Base-by-base conservation (phyloP, 2,797 vertebrate genomes). In the Cottoperca gobio region DNA sequence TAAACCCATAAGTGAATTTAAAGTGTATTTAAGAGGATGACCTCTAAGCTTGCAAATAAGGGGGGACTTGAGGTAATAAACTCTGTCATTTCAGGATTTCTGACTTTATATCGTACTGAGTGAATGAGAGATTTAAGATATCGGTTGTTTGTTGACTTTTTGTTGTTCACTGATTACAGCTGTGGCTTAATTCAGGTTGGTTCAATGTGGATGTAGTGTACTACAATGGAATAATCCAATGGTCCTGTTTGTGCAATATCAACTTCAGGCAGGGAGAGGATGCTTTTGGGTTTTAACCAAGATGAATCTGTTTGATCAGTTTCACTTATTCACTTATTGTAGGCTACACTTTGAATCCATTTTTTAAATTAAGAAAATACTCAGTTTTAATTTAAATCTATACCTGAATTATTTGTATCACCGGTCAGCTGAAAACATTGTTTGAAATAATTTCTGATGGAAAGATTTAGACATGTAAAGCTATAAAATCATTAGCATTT, bases 1-100 rank as follows among this genome's bases (percentile, higher is more conserved):
- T 78, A 72, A 71, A 67, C 48, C 58, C 55, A 43, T 24, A 21
- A 59, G 45, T 58, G 43, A 57, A 58, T 59, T 40, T 33, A 45
- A 66, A 45, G 46, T 54, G 39, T 23, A 52, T 70, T 40, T 55
- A 50, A 43, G 28, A 52, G 17, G 37, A 28, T 31, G 54, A 33
- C 60, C 26, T 64, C 21, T 73, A 58, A 54, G 45, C 31, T 50
- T 61, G 19, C 63, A 57, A 67, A 59, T 65, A 43, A 39, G 13
- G 23, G 55, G 55, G 21, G 19, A 12, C 17, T 60, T 39, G 31
- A 48, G 40, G 7, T 50, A 52, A 48, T 69, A 57, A 45, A 70
- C 26, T 9, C 26, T 16, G 35, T 52, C 19, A 62, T 52, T 67
- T 42, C 19, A 26, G 19, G 8, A 12, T 31, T 24, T 50, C 40